Conservation (phyloP, 2,113 vertebrate species). For the Castor canadensis region DNA sequence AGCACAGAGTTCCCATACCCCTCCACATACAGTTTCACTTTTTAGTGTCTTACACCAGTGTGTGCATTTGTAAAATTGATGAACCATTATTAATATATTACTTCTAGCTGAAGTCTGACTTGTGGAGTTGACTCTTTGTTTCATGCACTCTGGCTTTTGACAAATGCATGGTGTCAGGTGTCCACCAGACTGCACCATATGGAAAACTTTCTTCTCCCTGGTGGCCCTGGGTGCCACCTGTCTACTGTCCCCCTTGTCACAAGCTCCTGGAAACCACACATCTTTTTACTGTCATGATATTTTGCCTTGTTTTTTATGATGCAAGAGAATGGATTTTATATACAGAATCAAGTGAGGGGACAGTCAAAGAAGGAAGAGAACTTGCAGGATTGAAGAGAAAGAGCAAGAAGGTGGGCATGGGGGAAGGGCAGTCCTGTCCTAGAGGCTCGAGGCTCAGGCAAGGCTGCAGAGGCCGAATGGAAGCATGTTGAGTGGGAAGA, state of each 20-base stretch:
- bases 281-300: too few relatives aligned
- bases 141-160: rapidly evolving
- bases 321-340: neutral
- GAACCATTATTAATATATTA: too few relatives aligned
- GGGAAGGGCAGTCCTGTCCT: neutral
- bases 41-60: too few relatives aligned
- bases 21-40: too few relatives aligned
- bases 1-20: too few relatives aligned
- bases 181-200: rapidly evolving
- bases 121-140: neutral
- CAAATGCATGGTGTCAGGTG: rapidly evolving
- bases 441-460: rapidly evolving
- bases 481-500: rapidly evolving
- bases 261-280: neutral
- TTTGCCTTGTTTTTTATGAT: neutral
- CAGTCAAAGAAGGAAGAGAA: too few relatives aligned
- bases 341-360: too few relatives aligned
- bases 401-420: rapidly evolving
- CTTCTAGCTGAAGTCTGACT: too few relatives aligned
- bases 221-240: rapidly evolving
- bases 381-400: neutral
- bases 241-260: rapidly evolving
- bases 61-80: too few relatives aligned
- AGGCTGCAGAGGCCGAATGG: rapidly evolving
- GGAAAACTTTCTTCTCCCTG: rapidly evolving